Base-by-base conservation (phyloP, 2,797 vertebrate genomes). In the Trichosurus vulpecula region DNA sequence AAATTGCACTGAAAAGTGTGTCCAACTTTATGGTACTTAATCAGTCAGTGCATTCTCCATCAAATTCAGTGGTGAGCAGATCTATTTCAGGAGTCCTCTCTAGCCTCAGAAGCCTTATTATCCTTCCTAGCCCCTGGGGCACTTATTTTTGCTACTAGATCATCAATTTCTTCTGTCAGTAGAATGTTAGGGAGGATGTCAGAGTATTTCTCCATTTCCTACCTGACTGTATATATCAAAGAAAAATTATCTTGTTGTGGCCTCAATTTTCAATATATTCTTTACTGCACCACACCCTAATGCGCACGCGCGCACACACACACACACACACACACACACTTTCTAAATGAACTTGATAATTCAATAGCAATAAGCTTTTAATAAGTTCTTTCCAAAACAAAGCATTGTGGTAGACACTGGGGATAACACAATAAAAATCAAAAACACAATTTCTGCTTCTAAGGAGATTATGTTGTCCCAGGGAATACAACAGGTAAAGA, bases 1-100 rank as follows among this genome's bases (percentile, higher is more conserved):
- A 98, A 98, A 98, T 98, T 98, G 95, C 94, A 96, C 95, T 93
- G 95, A 97, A 97, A 94, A 90, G 95, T 96, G 92, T 81, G 53
- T 57, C 96, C 53, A 95, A 92, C 56, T 94, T 93, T 87, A 66
- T 51, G 87, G 93, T 93, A 94, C 95, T 97, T 97, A 97, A 95
- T 94, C 22, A 87, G 16, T 58, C 41, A 3, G 95, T 19, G 94
- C 94, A 94, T 94, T 97, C 97, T 95, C 97, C 95, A 96, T 97
- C 96, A 97, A 93, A 92, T 94, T 96, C 97, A 92, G 93, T 93
- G 16, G 58, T 54, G 96, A 94, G n/a, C 93, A 58, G 89, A 95
- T 97, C 58, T 92, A 55, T 58, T 94, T 57, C 90, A 52, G 91
- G 92, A 94, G 52, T 53, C 94, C 97, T 93, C 94, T 87, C 96